Conservation (phyloP, 2,113 vertebrate genomes). For the Tor tambroides region DNA sequence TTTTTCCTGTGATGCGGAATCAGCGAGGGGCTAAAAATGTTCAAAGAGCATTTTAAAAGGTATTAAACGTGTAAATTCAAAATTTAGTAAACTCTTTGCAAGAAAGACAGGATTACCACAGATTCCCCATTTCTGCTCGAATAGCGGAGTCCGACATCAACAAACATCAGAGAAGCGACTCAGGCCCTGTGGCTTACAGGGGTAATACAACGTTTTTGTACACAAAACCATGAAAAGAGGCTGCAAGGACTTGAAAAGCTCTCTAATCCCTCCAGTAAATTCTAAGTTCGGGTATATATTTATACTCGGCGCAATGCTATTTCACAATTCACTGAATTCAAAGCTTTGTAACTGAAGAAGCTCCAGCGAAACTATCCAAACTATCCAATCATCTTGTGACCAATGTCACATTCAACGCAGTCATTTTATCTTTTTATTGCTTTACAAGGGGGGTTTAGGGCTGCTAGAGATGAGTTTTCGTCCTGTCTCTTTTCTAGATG, state of each 20-base stretch:
- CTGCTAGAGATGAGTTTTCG: background rate
- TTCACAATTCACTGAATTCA: conserved; percentile 46
- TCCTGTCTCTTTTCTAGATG: background rate
- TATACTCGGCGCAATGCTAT: conserved; percentile 33
- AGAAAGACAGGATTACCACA: conserved; percentile 54
- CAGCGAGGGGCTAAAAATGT: conserved; percentile 58
- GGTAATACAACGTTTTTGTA: conserved; percentile 48
- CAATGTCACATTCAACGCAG: conserved; percentile 5
- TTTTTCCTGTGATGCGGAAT: conserved; percentile 39
- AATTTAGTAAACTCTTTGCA: conserved; percentile 53
- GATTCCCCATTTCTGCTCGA: conserved; percentile 54
- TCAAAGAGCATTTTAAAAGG: conserved; percentile 59
- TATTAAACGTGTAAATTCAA: conserved; percentile 62
- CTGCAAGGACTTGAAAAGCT: conserved; percentile 53
- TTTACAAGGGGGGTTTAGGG: background rate
- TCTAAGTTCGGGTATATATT: conserved; percentile 50
- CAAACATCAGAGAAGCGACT: conserved; percentile 57
- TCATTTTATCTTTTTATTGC: background rate
- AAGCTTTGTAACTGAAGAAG: conserved; percentile 39
- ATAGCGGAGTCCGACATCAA: conserved; percentile 54
- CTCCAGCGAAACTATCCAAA: background rate
- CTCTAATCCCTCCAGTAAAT: conserved; percentile 51
- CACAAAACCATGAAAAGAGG: conserved; percentile 55
- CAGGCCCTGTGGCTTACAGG: conserved; percentile 50
- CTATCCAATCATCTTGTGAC: conserved; percentile 29